Conservation (phyloP, 2,113 vertebrate species). For the Rattus rattus region DNA sequence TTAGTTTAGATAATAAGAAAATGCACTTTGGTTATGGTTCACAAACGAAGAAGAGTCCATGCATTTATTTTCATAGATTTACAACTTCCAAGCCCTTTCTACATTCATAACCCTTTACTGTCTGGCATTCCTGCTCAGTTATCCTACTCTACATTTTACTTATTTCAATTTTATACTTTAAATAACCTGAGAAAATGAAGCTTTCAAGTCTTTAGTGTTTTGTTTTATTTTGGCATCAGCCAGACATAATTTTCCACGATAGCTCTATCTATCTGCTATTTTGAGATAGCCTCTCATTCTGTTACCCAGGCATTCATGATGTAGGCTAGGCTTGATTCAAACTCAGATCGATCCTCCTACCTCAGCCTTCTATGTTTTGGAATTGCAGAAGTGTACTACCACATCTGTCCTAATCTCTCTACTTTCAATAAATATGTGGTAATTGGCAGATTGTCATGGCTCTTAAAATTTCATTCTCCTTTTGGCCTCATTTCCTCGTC, state of each 20-base stretch:
- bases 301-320: too few species aligned
- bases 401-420: background rate
- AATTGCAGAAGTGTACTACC: background rate
- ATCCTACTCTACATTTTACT: background rate
- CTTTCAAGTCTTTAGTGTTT: background rate
- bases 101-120: background rate
- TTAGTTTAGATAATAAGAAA: background rate
- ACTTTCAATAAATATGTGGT: background rate
- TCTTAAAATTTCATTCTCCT: background rate
- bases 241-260: background rate
- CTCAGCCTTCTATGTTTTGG: background rate
- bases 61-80: background rate
- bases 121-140: background rate
- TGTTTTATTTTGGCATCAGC: background rate
- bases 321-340: background rate
- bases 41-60: background rate
- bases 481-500: background rate
- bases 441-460: background rate
- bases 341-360: background rate
- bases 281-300: background rate
- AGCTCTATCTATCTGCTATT: background rate
- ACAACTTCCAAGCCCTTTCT: background rate
- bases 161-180: background rate
- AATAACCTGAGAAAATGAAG: slow-evolving; percentile 14
- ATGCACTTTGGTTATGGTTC: background rate